Percentiles rank a stretch among this genome's conserved stretches.
Conservation (phyloP, 2,797 vertebrate genomes). For the Toxotes lorentzi region DNA sequence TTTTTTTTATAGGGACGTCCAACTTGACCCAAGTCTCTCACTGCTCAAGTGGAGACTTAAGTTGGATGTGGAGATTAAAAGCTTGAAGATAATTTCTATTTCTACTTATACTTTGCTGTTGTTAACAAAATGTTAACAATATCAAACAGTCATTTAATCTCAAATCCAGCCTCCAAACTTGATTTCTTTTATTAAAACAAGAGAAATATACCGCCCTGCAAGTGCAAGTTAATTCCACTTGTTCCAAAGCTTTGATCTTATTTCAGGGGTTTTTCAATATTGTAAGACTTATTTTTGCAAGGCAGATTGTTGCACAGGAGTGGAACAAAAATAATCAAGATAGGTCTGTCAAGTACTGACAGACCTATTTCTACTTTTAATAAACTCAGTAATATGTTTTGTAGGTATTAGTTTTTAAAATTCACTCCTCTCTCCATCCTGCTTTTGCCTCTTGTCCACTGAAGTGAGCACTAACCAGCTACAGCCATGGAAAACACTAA, state of each 20-base stretch:
- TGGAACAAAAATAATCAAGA: background rate
- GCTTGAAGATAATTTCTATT: background rate
- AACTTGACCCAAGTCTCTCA: background rate
- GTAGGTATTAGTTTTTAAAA: background rate
- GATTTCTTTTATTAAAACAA: background rate
- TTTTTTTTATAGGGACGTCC: background rate
- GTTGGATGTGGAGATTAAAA: background rate
- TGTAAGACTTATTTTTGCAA: background rate
- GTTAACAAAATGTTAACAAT: background rate
- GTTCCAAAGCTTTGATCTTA: background rate
- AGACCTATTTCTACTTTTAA: background rate
- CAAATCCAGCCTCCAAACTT: background rate
- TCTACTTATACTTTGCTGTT: background rate
- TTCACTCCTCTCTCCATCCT: background rate
- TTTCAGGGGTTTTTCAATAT: constrained; percentile 4
- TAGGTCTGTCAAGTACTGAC: background rate
- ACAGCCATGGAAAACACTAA: constrained; percentile 42
- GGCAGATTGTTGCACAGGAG: background rate
- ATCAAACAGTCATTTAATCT: constrained; percentile 2
- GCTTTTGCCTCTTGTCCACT: constrained; percentile 31
- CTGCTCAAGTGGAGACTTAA: accelerated
- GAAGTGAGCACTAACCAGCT: constrained; percentile 46
- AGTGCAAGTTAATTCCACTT: background rate
- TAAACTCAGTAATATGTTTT: background rate
- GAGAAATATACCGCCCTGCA: background rate